Conservation (phyloP, 2,888 invertebrate species). For the Gisinianus flammeolus region DNA sequence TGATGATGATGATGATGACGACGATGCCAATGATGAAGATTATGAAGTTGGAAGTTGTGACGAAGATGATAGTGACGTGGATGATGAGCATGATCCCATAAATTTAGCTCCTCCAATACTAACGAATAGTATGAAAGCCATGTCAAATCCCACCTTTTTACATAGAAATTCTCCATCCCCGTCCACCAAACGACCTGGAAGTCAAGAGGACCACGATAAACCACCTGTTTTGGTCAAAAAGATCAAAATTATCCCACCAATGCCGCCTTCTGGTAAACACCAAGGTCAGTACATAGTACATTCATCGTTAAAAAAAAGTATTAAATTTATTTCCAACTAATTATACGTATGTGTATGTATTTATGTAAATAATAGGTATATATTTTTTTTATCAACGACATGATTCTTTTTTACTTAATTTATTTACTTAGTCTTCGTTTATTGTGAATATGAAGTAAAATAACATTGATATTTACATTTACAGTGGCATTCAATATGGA, state of each 20-base stretch:
- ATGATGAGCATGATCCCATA: not conserved
- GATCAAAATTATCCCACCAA: constrained; percentile 44
- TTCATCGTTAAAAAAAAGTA: too few species aligned
- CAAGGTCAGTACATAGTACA: constrained; percentile 8
- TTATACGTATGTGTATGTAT: not conserved
- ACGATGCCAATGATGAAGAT: constrained; percentile 14
- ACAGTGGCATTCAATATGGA: constrained; percentile 40
- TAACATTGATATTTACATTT: not conserved
- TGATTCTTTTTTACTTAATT: not conserved
- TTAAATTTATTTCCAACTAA: too few species aligned
- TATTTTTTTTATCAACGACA: not conserved
- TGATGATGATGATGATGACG: constrained; percentile 14
- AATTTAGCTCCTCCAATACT: not conserved
- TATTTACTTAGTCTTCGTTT: not conserved
- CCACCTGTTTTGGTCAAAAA: constrained; percentile 40
- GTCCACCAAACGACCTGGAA: constrained; percentile 20
- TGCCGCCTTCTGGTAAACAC: constrained; percentile 34
- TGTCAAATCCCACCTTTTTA: not conserved
- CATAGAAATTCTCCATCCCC: constrained; percentile 22
- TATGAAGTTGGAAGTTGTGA: constrained; percentile 13
- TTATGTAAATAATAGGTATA: not conserved
- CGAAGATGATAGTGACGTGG: constrained; percentile 22
- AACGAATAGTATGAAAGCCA: not conserved
- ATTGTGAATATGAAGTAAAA: too few species aligned
- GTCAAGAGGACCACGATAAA: constrained; percentile 10